Conservation (phyloP, 2,797 vertebrate species). For the Pipistrellus kuhlii region DNA sequence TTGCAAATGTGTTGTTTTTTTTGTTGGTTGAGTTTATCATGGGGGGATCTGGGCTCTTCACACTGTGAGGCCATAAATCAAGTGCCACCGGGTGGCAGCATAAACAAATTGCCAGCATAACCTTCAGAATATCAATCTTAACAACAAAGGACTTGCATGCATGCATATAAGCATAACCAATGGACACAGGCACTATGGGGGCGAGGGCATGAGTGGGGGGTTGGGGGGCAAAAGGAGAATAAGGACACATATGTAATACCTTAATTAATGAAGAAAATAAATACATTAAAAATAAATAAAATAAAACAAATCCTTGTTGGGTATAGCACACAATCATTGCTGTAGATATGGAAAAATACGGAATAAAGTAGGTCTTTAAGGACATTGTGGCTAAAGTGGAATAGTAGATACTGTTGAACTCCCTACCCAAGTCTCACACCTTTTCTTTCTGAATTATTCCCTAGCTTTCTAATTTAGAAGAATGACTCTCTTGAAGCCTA, state of each 20-base stretch:
- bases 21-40: constrained; percentile 15
- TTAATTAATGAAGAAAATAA: too few species aligned
- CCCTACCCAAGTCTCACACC: background rate
- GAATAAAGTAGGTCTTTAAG: background rate
- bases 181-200: too few species aligned
- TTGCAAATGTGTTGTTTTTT: constrained; percentile 5
- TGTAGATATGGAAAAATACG: background rate
- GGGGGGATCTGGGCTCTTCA: background rate
- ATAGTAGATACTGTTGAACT: background rate
- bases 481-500: background rate
- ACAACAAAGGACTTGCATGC: too few species aligned
- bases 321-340: background rate
- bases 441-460: constrained; percentile 47
- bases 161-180: too few species aligned
- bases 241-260: too few species aligned
- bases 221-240: too few species aligned
- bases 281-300: too few species aligned
- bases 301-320: background rate
- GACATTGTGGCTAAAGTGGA: background rate
- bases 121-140: background rate
- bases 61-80: constrained; percentile 26
- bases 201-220: too few species aligned
- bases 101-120: constrained; percentile 50
- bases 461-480: background rate
- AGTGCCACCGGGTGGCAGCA: background rate